phyloP scores from a whole-genome alignment of 1,140 invertebrate genomes.

The Phenacoccus solenopsis region DNA sequence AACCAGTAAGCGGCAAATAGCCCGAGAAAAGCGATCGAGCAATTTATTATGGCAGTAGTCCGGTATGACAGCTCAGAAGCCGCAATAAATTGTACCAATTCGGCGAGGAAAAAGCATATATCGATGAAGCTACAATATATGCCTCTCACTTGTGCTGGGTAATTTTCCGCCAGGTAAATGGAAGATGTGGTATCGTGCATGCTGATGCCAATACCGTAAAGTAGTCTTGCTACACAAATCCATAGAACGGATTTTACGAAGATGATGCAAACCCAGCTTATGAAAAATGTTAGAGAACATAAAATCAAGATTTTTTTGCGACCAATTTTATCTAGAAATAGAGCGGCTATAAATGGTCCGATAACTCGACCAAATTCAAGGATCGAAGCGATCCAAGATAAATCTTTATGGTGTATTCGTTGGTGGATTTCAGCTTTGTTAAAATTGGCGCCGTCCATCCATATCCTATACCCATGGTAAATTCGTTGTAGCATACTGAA shows the following conservation, averaged over 20 bases:
- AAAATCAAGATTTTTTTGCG: neutral
- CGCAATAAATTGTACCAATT: conserved; percentile 49
- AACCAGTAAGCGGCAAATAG: neutral
- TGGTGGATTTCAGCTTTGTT: neutral
- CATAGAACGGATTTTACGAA: neutral
- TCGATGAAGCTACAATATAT: conserved; percentile 60
- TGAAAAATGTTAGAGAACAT: neutral
- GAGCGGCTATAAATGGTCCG: neutral
- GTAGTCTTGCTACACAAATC: neutral
- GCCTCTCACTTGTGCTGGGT: conserved; percentile 23
- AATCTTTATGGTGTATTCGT: conserved; percentile 24
- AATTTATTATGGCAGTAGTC: neutral
- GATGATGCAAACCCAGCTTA: neutral
- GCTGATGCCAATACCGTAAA: conserved; percentile 50
- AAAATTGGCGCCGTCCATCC: neutral
- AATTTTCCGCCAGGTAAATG: conserved; percentile 75
- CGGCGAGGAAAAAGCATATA: conserved; percentile 58
- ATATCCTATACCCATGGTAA: neutral
- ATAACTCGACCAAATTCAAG: neutral
- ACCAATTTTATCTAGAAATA: neutral
- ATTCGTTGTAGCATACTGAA: neutral
- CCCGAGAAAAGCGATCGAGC: neutral
- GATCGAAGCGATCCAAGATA: neutral
- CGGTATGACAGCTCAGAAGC: neutral
- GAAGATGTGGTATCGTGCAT: conserved; percentile 60